phyloP scores from a whole-genome alignment of 37 sponge, comb jelly and placozoan species.

The Petrosia ficiformis region DNA sequence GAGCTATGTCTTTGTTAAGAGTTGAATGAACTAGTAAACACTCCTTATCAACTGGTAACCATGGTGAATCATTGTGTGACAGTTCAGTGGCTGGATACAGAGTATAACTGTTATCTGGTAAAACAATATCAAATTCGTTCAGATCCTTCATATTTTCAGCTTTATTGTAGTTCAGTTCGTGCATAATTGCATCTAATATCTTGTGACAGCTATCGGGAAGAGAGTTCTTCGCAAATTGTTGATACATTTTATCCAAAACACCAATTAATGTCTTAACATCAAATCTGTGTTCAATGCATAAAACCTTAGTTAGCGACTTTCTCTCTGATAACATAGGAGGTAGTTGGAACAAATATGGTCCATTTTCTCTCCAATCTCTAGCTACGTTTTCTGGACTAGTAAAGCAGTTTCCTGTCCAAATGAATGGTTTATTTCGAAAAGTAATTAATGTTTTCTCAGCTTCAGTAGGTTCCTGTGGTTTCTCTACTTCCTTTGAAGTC shows the following conservation, averaged over 20 bases:
- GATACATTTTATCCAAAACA: neutral
- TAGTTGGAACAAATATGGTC: too few relatives aligned
- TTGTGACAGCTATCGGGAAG: slow-evolving; percentile 14
- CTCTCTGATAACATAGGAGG: neutral
- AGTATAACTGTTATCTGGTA: slow-evolving; percentile 21
- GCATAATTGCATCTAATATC: too few relatives aligned
- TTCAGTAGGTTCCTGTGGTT: neutral
- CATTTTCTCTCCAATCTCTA: slow-evolving; percentile 24
- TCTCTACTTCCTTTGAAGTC: neutral
- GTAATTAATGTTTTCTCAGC: neutral
- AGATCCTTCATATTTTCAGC: neutral
- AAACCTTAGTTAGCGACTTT: neutral
- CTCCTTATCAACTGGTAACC: slow-evolving; percentile 15
- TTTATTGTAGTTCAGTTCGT: too few relatives aligned
- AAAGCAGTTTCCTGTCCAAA: slow-evolving; percentile 52
- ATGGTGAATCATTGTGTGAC: slow-evolving; percentile 32
- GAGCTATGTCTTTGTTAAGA: slow-evolving; percentile 17
- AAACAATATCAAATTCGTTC: neutral
- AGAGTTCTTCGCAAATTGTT: slow-evolving; percentile 13
- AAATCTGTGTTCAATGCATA: slow-evolving; percentile 10
- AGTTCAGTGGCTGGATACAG: slow-evolving; percentile 20
- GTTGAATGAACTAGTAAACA: slow-evolving; percentile 18
- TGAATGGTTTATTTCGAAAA: neutral
- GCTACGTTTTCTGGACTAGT: slow-evolving; percentile 15
- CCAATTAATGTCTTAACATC: neutral